Percentiles rank a stretch among this genome's conserved stretches.
phyloP scores from a whole-genome alignment of 2,113 vertebrate genomes.

The Misgurnus mizolepis region DNA sequence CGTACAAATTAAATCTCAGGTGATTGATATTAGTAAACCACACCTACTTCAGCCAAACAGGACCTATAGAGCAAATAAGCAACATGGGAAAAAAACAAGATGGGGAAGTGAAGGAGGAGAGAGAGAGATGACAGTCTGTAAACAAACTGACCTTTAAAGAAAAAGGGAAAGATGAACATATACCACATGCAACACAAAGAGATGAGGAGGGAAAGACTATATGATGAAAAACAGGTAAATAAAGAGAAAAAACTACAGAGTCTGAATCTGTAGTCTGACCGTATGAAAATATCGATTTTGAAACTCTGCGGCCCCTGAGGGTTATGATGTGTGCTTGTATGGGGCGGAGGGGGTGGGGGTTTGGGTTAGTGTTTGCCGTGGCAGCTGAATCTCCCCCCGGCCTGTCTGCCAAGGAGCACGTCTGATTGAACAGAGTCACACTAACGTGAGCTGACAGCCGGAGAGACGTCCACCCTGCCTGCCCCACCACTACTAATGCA shows the following conservation, averaged over 20 bases:
- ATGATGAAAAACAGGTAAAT: not conserved
- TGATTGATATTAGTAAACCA: constrained; percentile 1
- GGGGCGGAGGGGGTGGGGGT: constrained; percentile 63
- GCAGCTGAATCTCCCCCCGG: constrained; percentile 86
- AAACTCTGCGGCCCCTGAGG: constrained; percentile 51
- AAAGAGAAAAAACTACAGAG: not conserved
- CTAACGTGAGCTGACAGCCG: constrained; percentile 83
- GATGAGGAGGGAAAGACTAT: not conserved
- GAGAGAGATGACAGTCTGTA: constrained; percentile 46
- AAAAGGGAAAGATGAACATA: constrained; percentile 47
- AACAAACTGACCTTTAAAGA: constrained; percentile 37
- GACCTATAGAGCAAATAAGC: constrained; percentile 57
- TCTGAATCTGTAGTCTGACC: constrained; percentile 39
- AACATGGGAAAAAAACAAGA: not conserved
- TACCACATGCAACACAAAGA: not conserved
- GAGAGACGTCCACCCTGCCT: constrained; percentile 84
- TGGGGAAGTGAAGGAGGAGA: constrained; percentile 54
- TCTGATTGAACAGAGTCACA: constrained; percentile 84
- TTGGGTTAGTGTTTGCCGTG: constrained; percentile 69
- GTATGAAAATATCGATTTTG: constrained; percentile 78
- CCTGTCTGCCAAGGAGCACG: constrained; percentile 86
- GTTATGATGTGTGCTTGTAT: constrained; percentile 59
- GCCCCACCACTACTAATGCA: constrained; percentile 82
- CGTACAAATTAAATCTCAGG: not conserved
- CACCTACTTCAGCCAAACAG: not conserved